Base-by-base conservation (phyloP, 2,888 invertebrate genomes). In the Nomada ferruginata region DNA sequence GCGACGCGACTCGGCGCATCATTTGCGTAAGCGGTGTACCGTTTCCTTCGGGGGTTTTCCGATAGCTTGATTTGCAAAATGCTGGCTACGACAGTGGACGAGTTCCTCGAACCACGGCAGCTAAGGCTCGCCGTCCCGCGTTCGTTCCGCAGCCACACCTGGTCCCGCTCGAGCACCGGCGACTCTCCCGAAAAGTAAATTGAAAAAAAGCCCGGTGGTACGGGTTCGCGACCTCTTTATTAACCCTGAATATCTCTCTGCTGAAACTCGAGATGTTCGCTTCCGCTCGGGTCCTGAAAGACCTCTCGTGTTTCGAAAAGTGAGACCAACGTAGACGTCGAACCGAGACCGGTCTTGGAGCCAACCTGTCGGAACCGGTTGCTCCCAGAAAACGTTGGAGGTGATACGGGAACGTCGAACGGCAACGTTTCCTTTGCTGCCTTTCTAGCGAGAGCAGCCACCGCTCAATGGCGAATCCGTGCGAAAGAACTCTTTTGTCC, bases 401-500 rank as follows among this genome's bases (percentile, higher is more conserved):
- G 60, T 76, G 76, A 79, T 70, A 71, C 76, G 42, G 50, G 80
- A 57, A 76, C 78, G 65, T 77, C 84, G 82, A 66, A 50, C 77
- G 65, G 26, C 72, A 66, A 55, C 71, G 60, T 80, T 85, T 75
- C 75, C 80, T 75, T 55, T 50, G 71, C 59, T 72, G 79, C 66
- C 82, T 78, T 81, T 86, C 73, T 73, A 44, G 57, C 2, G 63
- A 42, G 55, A n/a, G 66, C 74, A 44, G 50, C 20, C 26, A 42
- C n/a, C 65, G 59, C 66, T 80, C 82, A 78, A 83, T 86, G 86
- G 84, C 81, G 87, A 71, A 81, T 87, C 79, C 84, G 76, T 77
- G 82, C 73, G 64, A 71, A 86, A 80, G 87, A 86, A 87, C 88
- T 88, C 88, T 82, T 87, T 87, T 87, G 86, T 88, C 80, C 88